Conservation (phyloP, 2,113 vertebrate genomes). For the Dendropsophus ebraccatus region DNA sequence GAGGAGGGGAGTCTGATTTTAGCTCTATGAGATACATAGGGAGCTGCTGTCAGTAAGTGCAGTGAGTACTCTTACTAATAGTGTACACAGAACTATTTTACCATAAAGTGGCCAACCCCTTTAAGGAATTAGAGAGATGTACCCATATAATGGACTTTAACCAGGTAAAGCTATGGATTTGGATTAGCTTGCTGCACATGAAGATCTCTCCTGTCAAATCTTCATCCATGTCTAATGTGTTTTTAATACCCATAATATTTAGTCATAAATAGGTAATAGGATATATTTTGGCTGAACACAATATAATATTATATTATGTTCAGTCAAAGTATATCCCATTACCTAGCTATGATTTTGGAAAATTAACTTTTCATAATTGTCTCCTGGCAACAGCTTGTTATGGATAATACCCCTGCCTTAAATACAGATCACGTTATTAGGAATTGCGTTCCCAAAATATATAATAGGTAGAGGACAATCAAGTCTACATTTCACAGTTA, state of each 20-base stretch:
- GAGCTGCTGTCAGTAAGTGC: too few relatives aligned
- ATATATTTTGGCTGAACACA: too few relatives aligned
- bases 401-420: neutral
- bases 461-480: neutral
- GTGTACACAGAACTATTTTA: too few relatives aligned
- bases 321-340: neutral
- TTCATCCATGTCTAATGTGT: neutral
- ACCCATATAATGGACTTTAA: neutral
- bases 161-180: neutral
- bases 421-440: neutral
- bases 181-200: neutral
- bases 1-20: too few relatives aligned
- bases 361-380: neutral
- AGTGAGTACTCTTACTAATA: too few relatives aligned
- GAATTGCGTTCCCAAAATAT: neutral
- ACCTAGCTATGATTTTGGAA: neutral
- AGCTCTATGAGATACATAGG: too few relatives aligned
- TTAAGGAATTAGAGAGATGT: neutral
- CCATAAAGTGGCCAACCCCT: neutral
- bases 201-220: neutral
- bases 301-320: constrained; percentile 10
- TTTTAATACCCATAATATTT: too few relatives aligned
- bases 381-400: neutral
- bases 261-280: too few relatives aligned
- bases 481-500: neutral